Base-by-base conservation (phyloP, 2,113 vertebrate genomes). In the Lepus timidus region DNA sequence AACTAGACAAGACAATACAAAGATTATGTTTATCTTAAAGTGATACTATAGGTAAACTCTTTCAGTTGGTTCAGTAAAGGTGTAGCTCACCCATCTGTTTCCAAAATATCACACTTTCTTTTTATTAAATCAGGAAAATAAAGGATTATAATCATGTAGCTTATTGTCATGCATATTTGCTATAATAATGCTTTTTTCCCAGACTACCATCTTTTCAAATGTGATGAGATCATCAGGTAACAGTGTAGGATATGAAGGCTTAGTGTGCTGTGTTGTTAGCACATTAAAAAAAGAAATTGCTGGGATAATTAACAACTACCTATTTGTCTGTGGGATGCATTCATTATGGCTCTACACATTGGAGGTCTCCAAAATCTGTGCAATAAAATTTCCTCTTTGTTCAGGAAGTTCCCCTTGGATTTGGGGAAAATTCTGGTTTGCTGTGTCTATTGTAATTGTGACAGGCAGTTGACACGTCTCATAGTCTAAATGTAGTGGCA, bases 351-450 rank as follows among this genome's bases (percentile, higher is more conserved):
- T 96, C 96, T 96, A 98, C 98, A 98, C 98, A 98, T 98, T 98
- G 98, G 98, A 98, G 98, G 98, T 98, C 98, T 98, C 98, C 98
- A 98, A 99, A 99, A 98, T 98, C 98, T 98, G 98, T 98, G 98
- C 98, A 98, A 98, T 97, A 99, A 99, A 98, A 98, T 98, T 99
- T 98, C 98, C 97, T 98, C 98, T 98, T 99, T 98, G 98, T 99
- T 98, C 98, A 98, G 98, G 98, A 99, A 98, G 98, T 98, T 98
- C 98, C 98, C 98, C 98, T 99, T 98, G 98, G 98, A 98, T 98
- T 98, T 98, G 98, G 98, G 98, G 98, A 98, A 98, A 98, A 98
- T 98, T 98, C 98, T 98, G 98, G 98, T 98, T 98, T 98, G 98
- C 98, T 98, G 97, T 98, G 98, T 98, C 98, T 99, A 98, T 99